Evolutionary conservation across 2,888 invertebrate species (phyloP).

Genomic region (Orchesellides sinensis): DNA sequence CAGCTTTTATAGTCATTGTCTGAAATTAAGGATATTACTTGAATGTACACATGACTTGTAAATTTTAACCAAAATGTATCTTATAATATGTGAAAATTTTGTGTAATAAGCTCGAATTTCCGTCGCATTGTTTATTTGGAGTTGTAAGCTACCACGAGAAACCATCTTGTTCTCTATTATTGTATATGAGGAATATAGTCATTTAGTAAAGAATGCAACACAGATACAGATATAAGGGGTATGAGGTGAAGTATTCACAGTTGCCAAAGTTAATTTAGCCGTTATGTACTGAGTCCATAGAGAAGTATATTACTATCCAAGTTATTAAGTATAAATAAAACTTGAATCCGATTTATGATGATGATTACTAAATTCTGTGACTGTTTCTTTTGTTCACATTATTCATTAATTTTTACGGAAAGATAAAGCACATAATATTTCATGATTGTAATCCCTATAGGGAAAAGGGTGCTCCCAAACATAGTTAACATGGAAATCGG

Average conservation of each 20-base stretch:
- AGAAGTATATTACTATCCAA: constrained; percentile 60
- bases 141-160: constrained; percentile 20
- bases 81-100: constrained; percentile 22
- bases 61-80: constrained; percentile 14
- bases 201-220: constrained; percentile 45
- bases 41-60: constrained; percentile 50
- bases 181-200: constrained; percentile 1
- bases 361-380: no score
- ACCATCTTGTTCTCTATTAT: neutral
- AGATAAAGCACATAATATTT: no score
- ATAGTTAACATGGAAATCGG: no score
- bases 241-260: constrained; percentile 64
- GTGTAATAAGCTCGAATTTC: constrained; percentile 17
- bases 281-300: constrained; percentile 60
- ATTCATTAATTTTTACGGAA: no score
- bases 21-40: no score
- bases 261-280: constrained; percentile 67
- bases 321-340: constrained; percentile 62
- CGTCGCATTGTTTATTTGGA: constrained; percentile 37
- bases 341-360: constrained; percentile 53
- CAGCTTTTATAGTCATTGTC: no score
- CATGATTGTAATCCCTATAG: no score
- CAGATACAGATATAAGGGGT: constrained; percentile 45
- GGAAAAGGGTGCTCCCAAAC: no score
- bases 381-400: no score